phyloP scores from a whole-genome alignment of 2,113 vertebrate species.

The Sinocyclocheilus maitianheensis region DNA sequence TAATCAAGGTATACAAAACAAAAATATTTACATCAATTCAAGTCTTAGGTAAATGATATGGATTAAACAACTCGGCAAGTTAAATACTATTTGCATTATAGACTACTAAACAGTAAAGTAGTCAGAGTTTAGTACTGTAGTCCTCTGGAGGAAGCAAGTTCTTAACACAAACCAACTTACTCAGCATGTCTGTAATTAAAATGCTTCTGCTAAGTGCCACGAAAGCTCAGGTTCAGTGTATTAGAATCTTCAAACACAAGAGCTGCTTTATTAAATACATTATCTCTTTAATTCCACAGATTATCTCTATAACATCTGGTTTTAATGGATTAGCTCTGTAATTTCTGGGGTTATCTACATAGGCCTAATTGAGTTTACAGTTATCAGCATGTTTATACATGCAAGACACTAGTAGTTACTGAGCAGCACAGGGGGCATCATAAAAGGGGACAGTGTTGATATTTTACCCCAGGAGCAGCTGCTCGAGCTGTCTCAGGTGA shows the following conservation, averaged over 20 bases:
- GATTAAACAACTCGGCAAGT: neutral
- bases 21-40: neutral
- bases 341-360: neutral
- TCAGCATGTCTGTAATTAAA: slow-evolving; percentile 18
- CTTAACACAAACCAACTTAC: neutral
- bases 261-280: neutral
- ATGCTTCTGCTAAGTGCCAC: neutral
- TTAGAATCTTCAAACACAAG: neutral
- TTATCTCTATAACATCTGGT: neutral
- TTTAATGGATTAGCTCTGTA: slow-evolving; percentile 29
- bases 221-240: neutral
- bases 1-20: neutral
- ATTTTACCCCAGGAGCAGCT: slow-evolving; percentile 53
- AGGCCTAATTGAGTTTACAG: neutral
- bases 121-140: neutral
- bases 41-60: neutral
- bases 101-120: slow-evolving; percentile 7
- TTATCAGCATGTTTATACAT: too few species aligned
- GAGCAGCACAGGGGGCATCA: neutral
- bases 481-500: slow-evolving; percentile 44
- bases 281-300: neutral
- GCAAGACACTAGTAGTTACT: too few species aligned
- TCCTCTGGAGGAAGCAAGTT: neutral
- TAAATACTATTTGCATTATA: neutral
- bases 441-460: neutral